Conservation (phyloP, 64 coral and sea anemone species). For the Orbicella faveolata region DNA sequence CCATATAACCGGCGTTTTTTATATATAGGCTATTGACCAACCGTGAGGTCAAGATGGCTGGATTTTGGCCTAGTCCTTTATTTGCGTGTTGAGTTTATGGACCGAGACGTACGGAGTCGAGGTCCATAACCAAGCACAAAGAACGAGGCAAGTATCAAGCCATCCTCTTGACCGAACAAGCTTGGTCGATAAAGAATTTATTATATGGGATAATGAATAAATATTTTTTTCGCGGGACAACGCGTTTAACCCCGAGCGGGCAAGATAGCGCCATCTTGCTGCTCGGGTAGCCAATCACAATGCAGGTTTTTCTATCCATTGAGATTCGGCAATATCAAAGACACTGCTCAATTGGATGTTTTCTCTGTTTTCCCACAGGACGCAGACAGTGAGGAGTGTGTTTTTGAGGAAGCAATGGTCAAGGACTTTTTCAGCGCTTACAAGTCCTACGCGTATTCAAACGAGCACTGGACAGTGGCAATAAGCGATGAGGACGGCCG, state of each 20-base stretch:
- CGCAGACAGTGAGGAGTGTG: slow-evolving; percentile 83
- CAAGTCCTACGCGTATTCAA: slow-evolving; percentile 81
- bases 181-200: too few species aligned
- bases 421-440: slow-evolving; percentile 84
- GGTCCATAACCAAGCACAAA: too few species aligned
- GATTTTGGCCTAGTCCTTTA: neutral
- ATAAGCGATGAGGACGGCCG: slow-evolving; percentile 49
- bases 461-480: slow-evolving; percentile 74
- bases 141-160: too few species aligned
- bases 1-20: neutral
- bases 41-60: too few species aligned
- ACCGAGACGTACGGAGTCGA: too few species aligned
- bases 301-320: too few species aligned
- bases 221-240: too few species aligned
- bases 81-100: neutral
- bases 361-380: slow-evolving; percentile 41
- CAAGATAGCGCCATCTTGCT: too few species aligned
- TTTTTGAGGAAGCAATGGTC: slow-evolving; percentile 80
- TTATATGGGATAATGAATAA: too few species aligned
- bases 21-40: neutral
- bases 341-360: neutral
- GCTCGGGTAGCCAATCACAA: too few species aligned
- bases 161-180: too few species aligned
- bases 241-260: too few species aligned
- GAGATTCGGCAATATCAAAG: neutral